These are phyloP conservation scores for Triplophysa tibetana DNA, from an alignment of 2,113 vertebrate species.

Conservation along the genomic window DNA sequence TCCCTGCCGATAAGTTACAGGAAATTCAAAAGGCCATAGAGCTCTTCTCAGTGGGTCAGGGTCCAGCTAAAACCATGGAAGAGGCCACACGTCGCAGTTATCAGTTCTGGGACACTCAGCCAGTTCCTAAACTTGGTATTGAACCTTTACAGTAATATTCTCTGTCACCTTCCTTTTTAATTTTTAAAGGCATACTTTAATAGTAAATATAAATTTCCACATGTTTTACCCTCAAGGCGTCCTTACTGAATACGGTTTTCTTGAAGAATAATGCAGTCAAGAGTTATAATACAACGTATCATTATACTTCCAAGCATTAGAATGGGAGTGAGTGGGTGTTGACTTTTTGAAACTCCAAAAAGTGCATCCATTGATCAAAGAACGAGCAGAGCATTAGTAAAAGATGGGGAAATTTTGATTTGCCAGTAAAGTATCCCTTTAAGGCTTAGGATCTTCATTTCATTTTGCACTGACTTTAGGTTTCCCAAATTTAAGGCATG, in stretches of 20 bases:
- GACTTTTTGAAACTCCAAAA: too few species aligned
- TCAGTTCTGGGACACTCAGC: constrained; percentile 99
- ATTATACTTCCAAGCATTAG: too few species aligned
- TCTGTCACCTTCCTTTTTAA: neutral
- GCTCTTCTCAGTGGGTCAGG: constrained; percentile 94
- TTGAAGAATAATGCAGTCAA: too few species aligned
- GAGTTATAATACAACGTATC: too few species aligned
- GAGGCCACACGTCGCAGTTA: constrained; percentile 97
- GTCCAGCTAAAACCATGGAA: constrained; percentile 98
- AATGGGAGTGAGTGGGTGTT: too few species aligned
- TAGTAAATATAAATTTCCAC: too few species aligned
- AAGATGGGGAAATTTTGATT: too few species aligned
- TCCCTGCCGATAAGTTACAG: constrained; percentile 96
- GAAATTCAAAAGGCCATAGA: constrained; percentile 99
- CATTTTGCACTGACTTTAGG: too few species aligned
- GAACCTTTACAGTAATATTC: neutral
- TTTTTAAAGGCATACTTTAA: neutral
- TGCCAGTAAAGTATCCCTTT: too few species aligned
- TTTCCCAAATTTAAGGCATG: neutral
- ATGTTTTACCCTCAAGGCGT: too few species aligned
- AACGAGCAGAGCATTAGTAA: neutral
- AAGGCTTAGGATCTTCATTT: neutral
- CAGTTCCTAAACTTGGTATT: constrained; percentile 93
- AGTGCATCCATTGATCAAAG: too few species aligned
- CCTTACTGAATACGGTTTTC: too few species aligned